Evolutionary conservation across 2,888 invertebrate genomes (phyloP).

Genomic region (Sphaerophoria taeniata): DNA sequence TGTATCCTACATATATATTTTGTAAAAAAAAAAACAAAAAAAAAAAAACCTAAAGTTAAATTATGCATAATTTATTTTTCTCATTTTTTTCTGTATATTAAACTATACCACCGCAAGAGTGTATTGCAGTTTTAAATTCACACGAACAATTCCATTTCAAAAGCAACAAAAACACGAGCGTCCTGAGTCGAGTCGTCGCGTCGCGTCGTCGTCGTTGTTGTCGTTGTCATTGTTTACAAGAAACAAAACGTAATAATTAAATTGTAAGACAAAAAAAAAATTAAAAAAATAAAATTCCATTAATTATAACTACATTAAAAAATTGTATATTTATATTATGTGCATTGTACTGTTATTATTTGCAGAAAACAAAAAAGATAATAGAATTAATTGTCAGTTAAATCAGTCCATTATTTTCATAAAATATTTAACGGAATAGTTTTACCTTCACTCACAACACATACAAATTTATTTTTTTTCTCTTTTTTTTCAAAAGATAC

Average conservation of each 20-base stretch:
- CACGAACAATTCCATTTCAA: slow-evolving; percentile 74
- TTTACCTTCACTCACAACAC: slow-evolving; percentile 43
- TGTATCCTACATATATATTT: too few relatives aligned
- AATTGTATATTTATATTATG: slow-evolving; percentile 71
- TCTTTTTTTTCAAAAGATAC: slow-evolving; percentile 35
- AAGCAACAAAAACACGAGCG: slow-evolving; percentile 41
- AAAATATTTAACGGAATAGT: slow-evolving; percentile 51
- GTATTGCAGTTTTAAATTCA: slow-evolving; percentile 72
- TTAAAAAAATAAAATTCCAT: slow-evolving; percentile 70
- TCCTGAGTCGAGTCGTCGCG: slow-evolving; percentile 9
- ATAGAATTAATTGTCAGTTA: slow-evolving; percentile 58
- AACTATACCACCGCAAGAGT: slow-evolving; percentile 74
- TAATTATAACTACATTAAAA: slow-evolving; percentile 71
- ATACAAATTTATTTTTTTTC: background rate
- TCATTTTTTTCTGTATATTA: slow-evolving; percentile 69
- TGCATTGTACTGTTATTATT: slow-evolving; percentile 64
- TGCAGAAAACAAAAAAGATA: slow-evolving; percentile 38
- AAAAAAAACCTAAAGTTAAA: slow-evolving; percentile 6
- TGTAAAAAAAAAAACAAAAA: too few relatives aligned
- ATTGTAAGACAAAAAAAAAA: slow-evolving; percentile 44
- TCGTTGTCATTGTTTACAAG: slow-evolving; percentile 45
- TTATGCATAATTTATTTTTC: slow-evolving; percentile 60
- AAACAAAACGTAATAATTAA: slow-evolving; percentile 46
- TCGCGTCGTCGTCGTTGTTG: slow-evolving; percentile 52
- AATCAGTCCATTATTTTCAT: slow-evolving; percentile 68